Evolutionary conservation across 1,140 invertebrate species (phyloP), one percentile per base, ranked within the genome.

Genomic region (Formica exsecta): DNA sequence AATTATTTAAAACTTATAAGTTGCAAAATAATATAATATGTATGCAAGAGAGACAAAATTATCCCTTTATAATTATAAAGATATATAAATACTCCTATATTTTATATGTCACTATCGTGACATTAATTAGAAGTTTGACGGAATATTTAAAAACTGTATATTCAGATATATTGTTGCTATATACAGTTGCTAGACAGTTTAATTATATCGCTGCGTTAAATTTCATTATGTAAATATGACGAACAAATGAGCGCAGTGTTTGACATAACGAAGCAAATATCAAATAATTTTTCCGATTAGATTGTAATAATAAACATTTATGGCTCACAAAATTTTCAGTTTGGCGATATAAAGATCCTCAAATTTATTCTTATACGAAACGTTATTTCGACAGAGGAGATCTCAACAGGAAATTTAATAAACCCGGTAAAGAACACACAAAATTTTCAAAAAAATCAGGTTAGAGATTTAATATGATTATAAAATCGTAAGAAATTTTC

Each of bases 301-400:
- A 44, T 61, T 48, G 19, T 19, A 36, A 51, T 79, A 29, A 19
- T 11, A 32, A 57, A 71, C 8, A 44, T 41, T 57, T 59, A 36
- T 59, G 9, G 32, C 44, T 59, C 16, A 16, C 48, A 57, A 81
- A 71, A 81, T 73, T 81, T 81, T 59, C 16, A 29, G n/a, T 65
- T 51, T 9, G n/a, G 29, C 11, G 11, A 38, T 81, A 70, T 16
- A 81, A 9, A 41, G 16, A 80, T 70, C 2, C 8, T 44, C 38
- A 19, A 48, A 48, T 71, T 3, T 29, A 29, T 32, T 41, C 16
- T 22, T 25, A 22, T 4, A 22, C 19, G 41, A 41, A 51, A 38
- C 36, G 6, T n/a, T 73, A 73, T 73, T 71, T 81, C 6, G 5
- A 0, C 16, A 8, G 13, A 41, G 1, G 44, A 59, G 38, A 29